A percentile compares a stretch with the other conserved stretches of the same genome.
phyloP scores from a whole-genome alignment of 2,888 invertebrate species.

The Ectropis crepuscularia region DNA sequence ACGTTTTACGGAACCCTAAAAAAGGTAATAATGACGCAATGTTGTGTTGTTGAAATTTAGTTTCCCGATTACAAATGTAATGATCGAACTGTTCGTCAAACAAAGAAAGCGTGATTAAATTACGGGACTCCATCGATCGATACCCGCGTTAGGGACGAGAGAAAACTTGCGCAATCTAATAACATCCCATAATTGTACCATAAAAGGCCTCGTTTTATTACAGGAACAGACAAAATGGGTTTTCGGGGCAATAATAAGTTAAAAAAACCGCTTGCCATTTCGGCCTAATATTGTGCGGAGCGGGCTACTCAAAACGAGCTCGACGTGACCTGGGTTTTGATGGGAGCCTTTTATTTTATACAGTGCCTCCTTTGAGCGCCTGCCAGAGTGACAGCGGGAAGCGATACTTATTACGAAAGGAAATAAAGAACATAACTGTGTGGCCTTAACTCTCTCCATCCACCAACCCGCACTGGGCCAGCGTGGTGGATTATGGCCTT shows the following conservation, averaged over 20 bases:
- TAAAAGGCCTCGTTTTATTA: constrained; percentile 56
- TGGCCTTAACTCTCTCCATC: no score
- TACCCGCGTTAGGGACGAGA: constrained; percentile 1
- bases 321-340: constrained; percentile 70
- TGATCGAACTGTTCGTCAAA: neutral
- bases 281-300: constrained; percentile 68
- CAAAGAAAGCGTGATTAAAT: constrained; percentile 5
- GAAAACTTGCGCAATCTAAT: constrained; percentile 44
- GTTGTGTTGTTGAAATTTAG: neutral
- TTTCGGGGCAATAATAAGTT: constrained; percentile 71
- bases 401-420: neutral
- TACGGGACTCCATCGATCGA: constrained; percentile 9
- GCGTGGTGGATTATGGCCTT: no score
- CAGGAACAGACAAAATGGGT: constrained; percentile 67
- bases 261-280: constrained; percentile 65
- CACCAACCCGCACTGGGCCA: no score
- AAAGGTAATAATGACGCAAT: no score
- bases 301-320: constrained; percentile 69
- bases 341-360: constrained; percentile 54
- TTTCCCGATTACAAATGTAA: neutral
- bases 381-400: constrained; percentile 17
- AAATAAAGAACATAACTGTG: no score
- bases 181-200: constrained; percentile 54
- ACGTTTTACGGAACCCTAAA: no score
- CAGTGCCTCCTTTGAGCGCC: constrained; percentile 31